Evolutionary conservation across 2,797 vertebrate genomes (phyloP).

Genomic region (Enteromius paludinosus): DNA sequence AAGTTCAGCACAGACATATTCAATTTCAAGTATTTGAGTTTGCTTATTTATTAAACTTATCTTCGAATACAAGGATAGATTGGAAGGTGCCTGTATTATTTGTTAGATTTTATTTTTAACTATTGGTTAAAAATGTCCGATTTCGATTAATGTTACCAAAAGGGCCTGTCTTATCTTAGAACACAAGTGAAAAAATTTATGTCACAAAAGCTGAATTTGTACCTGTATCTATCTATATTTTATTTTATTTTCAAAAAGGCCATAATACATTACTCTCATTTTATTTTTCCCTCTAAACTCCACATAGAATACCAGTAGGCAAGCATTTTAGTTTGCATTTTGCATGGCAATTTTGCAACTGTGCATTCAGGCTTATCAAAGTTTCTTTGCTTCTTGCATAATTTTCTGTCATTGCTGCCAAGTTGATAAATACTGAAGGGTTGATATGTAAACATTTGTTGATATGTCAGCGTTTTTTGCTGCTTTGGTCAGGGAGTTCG

Average conservation of each 20-base stretch:
- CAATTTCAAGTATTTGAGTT: no score
- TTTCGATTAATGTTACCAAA: background rate
- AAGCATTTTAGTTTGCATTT: slow-evolving; percentile 2
- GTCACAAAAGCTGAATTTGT: background rate
- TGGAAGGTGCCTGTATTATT: background rate
- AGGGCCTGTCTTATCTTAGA: background rate
- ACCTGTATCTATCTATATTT: background rate
- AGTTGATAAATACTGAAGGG: background rate
- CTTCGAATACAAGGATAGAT: background rate
- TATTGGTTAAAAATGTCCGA: background rate
- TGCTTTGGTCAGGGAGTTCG: background rate
- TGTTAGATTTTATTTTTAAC: no score
- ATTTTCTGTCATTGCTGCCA: background rate
- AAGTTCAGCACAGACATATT: no score
- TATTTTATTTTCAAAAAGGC: background rate
- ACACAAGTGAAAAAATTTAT: background rate
- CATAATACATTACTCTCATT: background rate
- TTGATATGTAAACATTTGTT: background rate
- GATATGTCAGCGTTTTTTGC: background rate
- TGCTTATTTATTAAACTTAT: background rate
- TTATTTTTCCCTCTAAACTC: background rate
- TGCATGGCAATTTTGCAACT: background rate
- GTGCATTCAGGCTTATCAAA: background rate
- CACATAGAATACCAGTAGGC: background rate
- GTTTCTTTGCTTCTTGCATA: background rate